Evolutionary conservation across 2,888 invertebrate species (phyloP), one percentile per base, ranked within the genome.

Genomic region (Cactoblastis cactorum): DNA sequence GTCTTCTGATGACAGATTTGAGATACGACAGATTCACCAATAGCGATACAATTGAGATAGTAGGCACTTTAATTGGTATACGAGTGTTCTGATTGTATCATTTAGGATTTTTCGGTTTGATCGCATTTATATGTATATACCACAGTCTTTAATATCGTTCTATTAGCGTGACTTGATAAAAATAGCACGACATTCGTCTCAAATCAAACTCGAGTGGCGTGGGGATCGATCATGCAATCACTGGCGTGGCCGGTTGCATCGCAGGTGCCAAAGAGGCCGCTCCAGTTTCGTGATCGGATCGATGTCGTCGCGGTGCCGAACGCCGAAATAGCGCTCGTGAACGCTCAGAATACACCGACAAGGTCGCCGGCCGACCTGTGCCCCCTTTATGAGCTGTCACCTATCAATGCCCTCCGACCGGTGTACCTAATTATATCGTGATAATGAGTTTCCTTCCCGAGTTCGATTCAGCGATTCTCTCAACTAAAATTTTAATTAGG

Each of bases 261-360:
- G 68, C 73, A 77, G 77, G 78, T 84, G 84, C 82, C 83, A 84
- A 84, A 72, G 77, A 75, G 74, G 75, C 69, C 78, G 81, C 78
- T 81, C 77, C 72, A 83, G 75, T 81, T 81, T 70, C 67, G 63
- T 33, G 49, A 67, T 69, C 65, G 74, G 74, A 80, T 81, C 78
- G 80, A 83, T 82, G 80, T 78, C 52, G 54, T 45, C 47, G 47
- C 76, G 73, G 65, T 64, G 67, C 55, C 24, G 24, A 14, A 11
- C 15, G 74, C 76, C 75, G 75, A 84, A 86, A 84, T 84, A 85
- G 79, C 67, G 65, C 64, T 67, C 72, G 74, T 70, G 64, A 63
- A 57, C 73, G 78, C 77, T 77, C 73, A 69, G 75, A 83, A 80
- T 79, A 78, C 60, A 59, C 63, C 63, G 65, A 65, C 82, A 80